Conservation (phyloP, 2,113 vertebrate genomes). For the Chloropsis cyanopogon region DNA sequence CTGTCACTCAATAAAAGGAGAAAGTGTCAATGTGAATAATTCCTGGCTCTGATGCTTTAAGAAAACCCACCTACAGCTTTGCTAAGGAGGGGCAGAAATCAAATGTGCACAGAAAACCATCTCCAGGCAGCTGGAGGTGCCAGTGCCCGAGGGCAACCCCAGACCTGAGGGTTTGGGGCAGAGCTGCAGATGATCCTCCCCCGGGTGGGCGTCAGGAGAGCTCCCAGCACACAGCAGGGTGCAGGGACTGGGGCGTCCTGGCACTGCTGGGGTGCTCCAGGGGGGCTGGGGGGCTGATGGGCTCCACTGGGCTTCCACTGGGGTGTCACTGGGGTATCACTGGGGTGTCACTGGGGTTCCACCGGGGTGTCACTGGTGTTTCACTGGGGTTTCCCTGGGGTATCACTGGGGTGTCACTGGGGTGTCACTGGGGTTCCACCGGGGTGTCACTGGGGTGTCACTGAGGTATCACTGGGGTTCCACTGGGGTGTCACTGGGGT, state of each 20-base stretch:
- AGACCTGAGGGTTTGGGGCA: background rate
- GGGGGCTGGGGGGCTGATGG: background rate
- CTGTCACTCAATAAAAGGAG: background rate
- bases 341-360: rapidly evolving
- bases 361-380: background rate
- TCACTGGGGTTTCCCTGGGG: background rate
- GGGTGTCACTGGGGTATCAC: rapidly evolving
- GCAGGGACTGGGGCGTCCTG: background rate
- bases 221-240: background rate
- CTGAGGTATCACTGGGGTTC: rapidly evolving
- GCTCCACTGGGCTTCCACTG: background rate
- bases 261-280: background rate
- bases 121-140: background rate
- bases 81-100: background rate
- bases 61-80: background rate
- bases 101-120: rapidly evolving
- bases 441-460: rapidly evolving
- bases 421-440: rapidly evolving
- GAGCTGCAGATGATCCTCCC: background rate
- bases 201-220: background rate
- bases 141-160: background rate
- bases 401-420: background rate
- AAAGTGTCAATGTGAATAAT: background rate
- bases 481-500: too few species aligned
- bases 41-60: background rate